Evolutionary conservation across 2,113 vertebrate genomes (phyloP).

Genomic region (Pholis gunnellus): DNA sequence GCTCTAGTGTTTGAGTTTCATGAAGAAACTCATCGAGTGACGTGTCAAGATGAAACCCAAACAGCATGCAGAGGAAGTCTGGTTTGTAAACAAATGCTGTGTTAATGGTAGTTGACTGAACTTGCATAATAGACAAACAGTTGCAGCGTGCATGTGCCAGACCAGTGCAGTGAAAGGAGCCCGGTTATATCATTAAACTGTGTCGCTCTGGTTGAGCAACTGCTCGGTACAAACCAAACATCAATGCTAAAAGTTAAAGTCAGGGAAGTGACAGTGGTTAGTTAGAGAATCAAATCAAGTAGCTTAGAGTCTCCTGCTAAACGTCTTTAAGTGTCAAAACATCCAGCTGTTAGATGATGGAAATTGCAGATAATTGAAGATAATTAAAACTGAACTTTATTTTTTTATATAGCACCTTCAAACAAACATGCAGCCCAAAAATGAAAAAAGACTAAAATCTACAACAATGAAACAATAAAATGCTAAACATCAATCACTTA

Average conservation of each 20-base stretch:
- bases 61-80: not conserved
- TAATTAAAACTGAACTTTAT: not conserved
- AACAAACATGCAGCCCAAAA: not conserved
- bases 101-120: not conserved
- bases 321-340: not conserved
- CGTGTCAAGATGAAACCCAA: constrained; percentile 25
- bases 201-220: not conserved
- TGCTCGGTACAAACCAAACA: not conserved
- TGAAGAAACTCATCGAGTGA: not conserved
- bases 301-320: not conserved
- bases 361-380: not conserved
- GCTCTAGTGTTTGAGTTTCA: constrained; percentile 42
- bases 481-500: not conserved
- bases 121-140: constrained; percentile 16
- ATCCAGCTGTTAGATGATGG: not conserved
- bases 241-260: not conserved
- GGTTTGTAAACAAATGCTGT: not conserved
- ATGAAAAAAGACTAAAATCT: not conserved
- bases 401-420: not conserved
- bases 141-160: not conserved
- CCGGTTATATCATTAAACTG: not conserved
- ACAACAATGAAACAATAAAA: not conserved
- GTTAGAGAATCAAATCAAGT: not conserved
- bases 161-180: not conserved
- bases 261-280: not conserved